These are phyloP conservation scores for Drosophila equinoxialis DNA, from an alignment of 1,140 invertebrate genomes.

Conservation along the genomic window DNA sequence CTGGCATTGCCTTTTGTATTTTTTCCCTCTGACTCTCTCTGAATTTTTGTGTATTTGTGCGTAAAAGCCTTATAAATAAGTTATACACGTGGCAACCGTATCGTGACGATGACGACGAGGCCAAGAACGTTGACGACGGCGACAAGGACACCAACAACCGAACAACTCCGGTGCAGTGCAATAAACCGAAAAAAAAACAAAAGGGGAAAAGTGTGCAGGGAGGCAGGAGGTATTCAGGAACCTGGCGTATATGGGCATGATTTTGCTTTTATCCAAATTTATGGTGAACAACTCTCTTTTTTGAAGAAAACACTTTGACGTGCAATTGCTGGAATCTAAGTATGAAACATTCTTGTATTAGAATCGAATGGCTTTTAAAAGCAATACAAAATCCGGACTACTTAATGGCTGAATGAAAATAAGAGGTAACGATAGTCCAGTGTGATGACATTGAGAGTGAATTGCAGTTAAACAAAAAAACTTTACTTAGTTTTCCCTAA, in stretches of 20 bases:
- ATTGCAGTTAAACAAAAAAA: too few species aligned
- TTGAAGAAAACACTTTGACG: neutral
- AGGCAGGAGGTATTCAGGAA: neutral
- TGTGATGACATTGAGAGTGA: too few species aligned
- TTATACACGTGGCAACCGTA: slow-evolving; percentile 62
- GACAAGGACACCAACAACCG: slow-evolving; percentile 29
- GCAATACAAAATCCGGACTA: too few species aligned
- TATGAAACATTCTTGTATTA: too few species aligned
- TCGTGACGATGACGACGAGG: slow-evolving; percentile 20
- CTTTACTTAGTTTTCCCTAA: too few species aligned
- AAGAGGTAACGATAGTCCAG: too few species aligned
- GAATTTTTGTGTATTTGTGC: slow-evolving; percentile 70
- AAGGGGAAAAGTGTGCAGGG: neutral
- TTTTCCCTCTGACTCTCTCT: neutral
- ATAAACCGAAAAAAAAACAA: neutral
- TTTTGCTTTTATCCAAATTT: slow-evolving; percentile 12
- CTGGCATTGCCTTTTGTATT: slow-evolving; percentile 29
- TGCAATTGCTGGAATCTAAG: neutral
- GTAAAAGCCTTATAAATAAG: slow-evolving; percentile 81
- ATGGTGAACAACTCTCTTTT: neutral
- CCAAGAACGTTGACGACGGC: slow-evolving; percentile 8
- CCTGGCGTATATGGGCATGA: slow-evolving; percentile 1
- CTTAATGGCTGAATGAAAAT: too few species aligned
- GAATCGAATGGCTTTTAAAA: too few species aligned
- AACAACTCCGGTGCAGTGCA: slow-evolving; percentile 24